Conservation (phyloP, 2,113 vertebrate species). For the Eulacestoma nigropectus region DNA sequence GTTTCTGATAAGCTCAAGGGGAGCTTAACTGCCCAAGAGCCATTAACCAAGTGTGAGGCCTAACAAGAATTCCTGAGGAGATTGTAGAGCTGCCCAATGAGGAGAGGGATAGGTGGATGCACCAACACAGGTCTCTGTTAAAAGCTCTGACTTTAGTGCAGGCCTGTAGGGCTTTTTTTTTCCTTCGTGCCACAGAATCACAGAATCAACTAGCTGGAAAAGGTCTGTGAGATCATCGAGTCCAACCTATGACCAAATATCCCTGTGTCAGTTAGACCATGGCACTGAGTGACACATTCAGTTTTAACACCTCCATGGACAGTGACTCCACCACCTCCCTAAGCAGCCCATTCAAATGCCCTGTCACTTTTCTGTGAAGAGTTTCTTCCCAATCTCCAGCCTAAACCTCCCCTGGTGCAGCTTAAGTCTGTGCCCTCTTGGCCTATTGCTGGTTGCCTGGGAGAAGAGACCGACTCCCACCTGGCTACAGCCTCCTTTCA, state of each 20-base stretch:
- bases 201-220: background rate
- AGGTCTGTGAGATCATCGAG: background rate
- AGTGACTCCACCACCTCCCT: background rate
- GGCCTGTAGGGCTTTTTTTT: background rate
- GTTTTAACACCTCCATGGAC: background rate
- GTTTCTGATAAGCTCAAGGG: background rate
- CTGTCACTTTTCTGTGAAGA: background rate
- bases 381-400: background rate
- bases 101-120: background rate
- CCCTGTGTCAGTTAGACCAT: background rate
- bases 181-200: background rate
- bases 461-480: fast-evolving
- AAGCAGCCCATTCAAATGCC: background rate
- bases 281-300: background rate
- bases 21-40: background rate
- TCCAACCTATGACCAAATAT: background rate
- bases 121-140: background rate
- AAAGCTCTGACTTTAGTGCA: background rate
- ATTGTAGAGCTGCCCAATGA: background rate
- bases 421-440: background rate
- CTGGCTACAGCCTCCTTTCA: fast-evolving
- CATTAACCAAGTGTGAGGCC: background rate
- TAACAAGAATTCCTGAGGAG: background rate
- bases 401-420: background rate
- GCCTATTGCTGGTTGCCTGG: background rate